Evolutionary conservation across 2,113 vertebrate species (phyloP).

Genomic region (Malaclemys terrapin): DNA sequence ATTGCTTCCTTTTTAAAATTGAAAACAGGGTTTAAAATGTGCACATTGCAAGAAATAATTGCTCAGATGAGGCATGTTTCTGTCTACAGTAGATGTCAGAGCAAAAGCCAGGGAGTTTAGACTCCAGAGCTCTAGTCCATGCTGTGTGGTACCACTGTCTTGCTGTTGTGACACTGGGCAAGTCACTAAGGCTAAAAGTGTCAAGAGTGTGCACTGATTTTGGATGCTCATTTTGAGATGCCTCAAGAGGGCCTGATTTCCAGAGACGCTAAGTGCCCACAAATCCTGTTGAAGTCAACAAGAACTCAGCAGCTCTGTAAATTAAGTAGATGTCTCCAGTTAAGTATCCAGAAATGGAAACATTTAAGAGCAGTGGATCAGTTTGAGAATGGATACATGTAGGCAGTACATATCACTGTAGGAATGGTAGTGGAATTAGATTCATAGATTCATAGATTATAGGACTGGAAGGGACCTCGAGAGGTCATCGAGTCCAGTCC

Average conservation of each 20-base stretch:
- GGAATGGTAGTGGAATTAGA: rapidly evolving
- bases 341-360: background rate
- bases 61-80: background rate
- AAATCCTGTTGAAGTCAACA: background rate
- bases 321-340: background rate
- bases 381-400: background rate
- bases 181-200: background rate
- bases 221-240: background rate
- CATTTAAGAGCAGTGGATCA: background rate
- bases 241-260: background rate
- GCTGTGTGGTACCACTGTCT: background rate
- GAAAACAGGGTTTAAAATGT: background rate
- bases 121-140: background rate
- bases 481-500: too few relatives aligned
- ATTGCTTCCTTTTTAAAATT: background rate
- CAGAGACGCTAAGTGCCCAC: background rate
- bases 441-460: too few relatives aligned
- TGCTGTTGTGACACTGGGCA: background rate
- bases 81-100: background rate
- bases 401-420: background rate
- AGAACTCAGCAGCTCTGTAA: background rate
- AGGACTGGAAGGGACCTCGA: too few relatives aligned
- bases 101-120: background rate
- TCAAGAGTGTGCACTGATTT: background rate
- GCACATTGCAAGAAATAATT: background rate